These are phyloP conservation scores for Aphidoletes aphidimyza DNA, from an alignment of 2,888 invertebrate species.

Conservation along the genomic window DNA sequence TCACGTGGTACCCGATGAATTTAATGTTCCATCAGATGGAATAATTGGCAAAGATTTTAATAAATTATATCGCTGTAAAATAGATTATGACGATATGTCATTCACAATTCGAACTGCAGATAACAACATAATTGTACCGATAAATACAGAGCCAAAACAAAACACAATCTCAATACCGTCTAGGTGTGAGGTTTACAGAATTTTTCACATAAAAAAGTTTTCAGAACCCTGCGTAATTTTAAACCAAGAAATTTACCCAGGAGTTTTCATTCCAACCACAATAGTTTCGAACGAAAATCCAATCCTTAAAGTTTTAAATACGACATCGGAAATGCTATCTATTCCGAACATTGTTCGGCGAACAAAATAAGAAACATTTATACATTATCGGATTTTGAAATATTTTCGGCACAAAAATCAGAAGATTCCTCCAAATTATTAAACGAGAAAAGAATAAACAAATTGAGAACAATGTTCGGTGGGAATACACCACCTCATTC, in stretches of 20 bases:
- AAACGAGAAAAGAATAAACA: background rate
- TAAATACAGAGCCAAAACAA: background rate
- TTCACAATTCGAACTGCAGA: background rate
- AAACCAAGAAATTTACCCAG: constrained; percentile 2
- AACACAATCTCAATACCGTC: background rate
- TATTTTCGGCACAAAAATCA: background rate
- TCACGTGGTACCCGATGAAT: constrained; percentile 22
- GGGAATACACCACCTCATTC: background rate
- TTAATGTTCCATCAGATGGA: constrained; percentile 32
- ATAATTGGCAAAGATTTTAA: constrained; percentile 44
- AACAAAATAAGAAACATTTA: background rate
- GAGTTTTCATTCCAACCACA: constrained; percentile 26
- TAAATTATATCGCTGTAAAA: background rate
- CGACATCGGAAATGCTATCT: background rate
- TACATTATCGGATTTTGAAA: background rate
- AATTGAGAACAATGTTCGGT: background rate
- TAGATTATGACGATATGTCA: background rate
- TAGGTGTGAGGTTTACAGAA: constrained; percentile 7
- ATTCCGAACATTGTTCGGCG: too few relatives aligned
- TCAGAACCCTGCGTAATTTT: background rate
- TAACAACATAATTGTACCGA: background rate
- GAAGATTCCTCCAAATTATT: background rate
- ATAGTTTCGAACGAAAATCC: background rate
- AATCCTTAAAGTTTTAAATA: background rate
- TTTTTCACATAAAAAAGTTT: background rate